Evolutionary conservation across 1,140 invertebrate species (phyloP), one percentile per base, ranked within the genome.

Genomic region (Platorchestia sp.): DNA sequence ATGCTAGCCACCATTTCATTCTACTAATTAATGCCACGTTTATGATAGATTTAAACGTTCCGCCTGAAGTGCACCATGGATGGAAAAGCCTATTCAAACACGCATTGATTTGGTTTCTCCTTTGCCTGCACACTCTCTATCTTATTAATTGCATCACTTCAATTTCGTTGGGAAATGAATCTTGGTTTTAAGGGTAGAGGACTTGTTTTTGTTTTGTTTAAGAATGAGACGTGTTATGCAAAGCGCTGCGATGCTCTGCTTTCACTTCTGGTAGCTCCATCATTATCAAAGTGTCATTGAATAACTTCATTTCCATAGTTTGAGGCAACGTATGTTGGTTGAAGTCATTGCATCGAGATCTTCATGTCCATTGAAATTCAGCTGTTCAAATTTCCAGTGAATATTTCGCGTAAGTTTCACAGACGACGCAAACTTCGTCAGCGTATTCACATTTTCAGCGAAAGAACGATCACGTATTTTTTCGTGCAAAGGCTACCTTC

Each of bases 121-220:
- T 75, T 27, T 75, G 59, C 27, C 59, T 75, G 59, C 59, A 75
- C 59, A 75, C 59, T 75, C 47, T 51, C 59, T 75, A 75, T 75
- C 27, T 36, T 75, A 75, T 75, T 75, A 75, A 75, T 75, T 75
- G 59, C 59, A 75, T 75, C 59, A 75, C 10, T 36, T 75, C 27
- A 75, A 75, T 75, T 75, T 75, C 59, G 59, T 75, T 42, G 91
- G 41, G 14, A 53, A 93, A 87, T 40, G 6, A 59, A 95, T 45
- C 86, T n/a, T 43, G 95, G 43, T 95, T 10, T 93, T 47, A 44
- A 96, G 45, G 51, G 75, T 90, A 96, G 47, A 89, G 44, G 59
- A 95, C 45, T 45, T 75, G 40, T 96, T 96, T 45, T 90, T 44
- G 95, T 75, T 42, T 75, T 36, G 19, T 51, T 51, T 10, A 75